Evolutionary conservation across 53 echinoderm and acorn worm species (phyloP), one percentile per base, ranked within the genome.

Genomic region (Hippasteria phrygiana): DNA sequence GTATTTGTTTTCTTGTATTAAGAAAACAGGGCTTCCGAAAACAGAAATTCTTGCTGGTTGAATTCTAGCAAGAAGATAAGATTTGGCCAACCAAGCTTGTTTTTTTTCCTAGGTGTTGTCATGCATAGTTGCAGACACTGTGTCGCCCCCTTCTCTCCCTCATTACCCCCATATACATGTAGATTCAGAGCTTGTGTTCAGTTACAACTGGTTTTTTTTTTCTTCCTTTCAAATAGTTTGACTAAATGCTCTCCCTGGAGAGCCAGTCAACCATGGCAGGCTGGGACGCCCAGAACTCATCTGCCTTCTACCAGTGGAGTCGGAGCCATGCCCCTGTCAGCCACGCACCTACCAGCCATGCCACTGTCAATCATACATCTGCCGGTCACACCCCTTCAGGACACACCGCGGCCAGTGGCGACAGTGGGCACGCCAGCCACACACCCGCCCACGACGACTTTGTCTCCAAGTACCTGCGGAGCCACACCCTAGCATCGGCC

Each of bases 381-480:
- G 18, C 26, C 20, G 18, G 39, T 59, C 37, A 55, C 22, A 20
- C 78, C 48, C 78, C 56, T 22, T n/a, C n/a, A n/a, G n/a, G n/a
- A n/a, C n/a, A n/a, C n/a, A n/a, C n/a, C n/a, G n/a, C n/a, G n/a
- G n/a, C n/a, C n/a, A n/a, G n/a, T n/a, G 18, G 7, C 62, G 18
- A 5, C 17, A 5, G 26, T 22, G 62, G 18, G 71, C 71, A 47
- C 73, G 40, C 88, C 77, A 32, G 62, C 43, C 74, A 74, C 43
- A 38, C 8, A 18, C 65, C 47, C 40, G 20, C 56, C 73, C 90
- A 90, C 13, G 94, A 94, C n/a, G 94, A 94, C 46, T 94, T 94
- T 71, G 91, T 94, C 77, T 78, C 94, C 73, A 94, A 94, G 83
- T 94, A 94, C 67, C 91, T 91, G 59, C 85, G 70, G 70, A 85